Evolutionary conservation across 2,888 invertebrate genomes (phyloP).

Genomic region (Ectemnius cavifrons): DNA sequence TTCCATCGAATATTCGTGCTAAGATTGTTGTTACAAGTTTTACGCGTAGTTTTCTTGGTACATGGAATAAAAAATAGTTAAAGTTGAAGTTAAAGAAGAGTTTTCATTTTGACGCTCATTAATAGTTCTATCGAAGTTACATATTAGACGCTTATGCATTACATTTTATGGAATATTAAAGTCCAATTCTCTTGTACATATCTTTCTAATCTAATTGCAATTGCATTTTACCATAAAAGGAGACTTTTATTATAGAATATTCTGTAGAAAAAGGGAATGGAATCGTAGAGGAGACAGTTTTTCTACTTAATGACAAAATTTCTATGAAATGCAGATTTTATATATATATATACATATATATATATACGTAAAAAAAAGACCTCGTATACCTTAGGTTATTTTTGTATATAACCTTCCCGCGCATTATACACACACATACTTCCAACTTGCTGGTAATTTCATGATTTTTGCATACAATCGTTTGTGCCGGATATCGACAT

Average conservation of each 20-base stretch:
- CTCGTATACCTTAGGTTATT: slow-evolving; percentile 54
- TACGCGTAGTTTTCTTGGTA: slow-evolving; percentile 62
- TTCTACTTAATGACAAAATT: slow-evolving; percentile 54
- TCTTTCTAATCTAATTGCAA: slow-evolving; percentile 43
- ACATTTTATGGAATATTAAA: slow-evolving; percentile 52
- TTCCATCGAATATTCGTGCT: slow-evolving; percentile 58
- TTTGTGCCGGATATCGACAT: slow-evolving; percentile 1
- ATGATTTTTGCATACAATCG: slow-evolving; percentile 12
- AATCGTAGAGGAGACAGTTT: slow-evolving; percentile 38
- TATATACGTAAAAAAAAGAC: slow-evolving; percentile 25
- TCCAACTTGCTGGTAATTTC: slow-evolving; percentile 51
- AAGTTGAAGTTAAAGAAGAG: slow-evolving; percentile 55
- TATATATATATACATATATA: slow-evolving; percentile 30
- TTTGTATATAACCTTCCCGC: slow-evolving; percentile 56
- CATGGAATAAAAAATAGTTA: slow-evolving; percentile 51
- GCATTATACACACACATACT: slow-evolving; percentile 30
- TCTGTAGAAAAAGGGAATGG: slow-evolving; percentile 35
- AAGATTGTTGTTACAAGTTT: slow-evolving; percentile 68
- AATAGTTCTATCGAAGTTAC: slow-evolving; percentile 56
- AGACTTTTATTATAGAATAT: slow-evolving; percentile 26
- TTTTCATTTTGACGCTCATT: slow-evolving; percentile 50
- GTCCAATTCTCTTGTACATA: slow-evolving; percentile 53
- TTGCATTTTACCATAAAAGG: slow-evolving; percentile 28
- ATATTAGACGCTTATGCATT: slow-evolving; percentile 51
- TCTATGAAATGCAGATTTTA: slow-evolving; percentile 55